A percentile compares a stretch with the other conserved stretches of the same genome.
These are phyloP conservation scores for Sebastes kiyomatsui DNA, from an alignment of 2,797 vertebrate genomes.

Conservation along the genomic window DNA sequence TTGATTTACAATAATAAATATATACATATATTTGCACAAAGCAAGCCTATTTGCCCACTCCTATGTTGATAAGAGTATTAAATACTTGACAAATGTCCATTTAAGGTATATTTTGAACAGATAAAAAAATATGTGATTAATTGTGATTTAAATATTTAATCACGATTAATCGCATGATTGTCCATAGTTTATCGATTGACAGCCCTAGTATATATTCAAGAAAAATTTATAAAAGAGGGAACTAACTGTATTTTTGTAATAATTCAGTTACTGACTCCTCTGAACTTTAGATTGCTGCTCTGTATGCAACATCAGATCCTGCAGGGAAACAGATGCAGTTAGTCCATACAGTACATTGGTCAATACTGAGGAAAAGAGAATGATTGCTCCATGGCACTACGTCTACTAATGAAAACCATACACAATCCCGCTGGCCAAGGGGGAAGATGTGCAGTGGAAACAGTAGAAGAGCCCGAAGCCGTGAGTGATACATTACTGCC, in stretches of 20 bases:
- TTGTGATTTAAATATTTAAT: too few relatives aligned
- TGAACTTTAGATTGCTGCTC: neutral
- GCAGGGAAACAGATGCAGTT: slow-evolving; percentile 39
- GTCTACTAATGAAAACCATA: slow-evolving; percentile 75
- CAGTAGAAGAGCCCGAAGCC: slow-evolving; percentile 63
- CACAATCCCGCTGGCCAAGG: slow-evolving; percentile 30
- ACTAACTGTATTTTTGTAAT: neutral
- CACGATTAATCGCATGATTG: too few relatives aligned
- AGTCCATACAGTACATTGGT: slow-evolving; percentile 27
- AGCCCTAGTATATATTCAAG: too few relatives aligned
- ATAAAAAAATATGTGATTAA: too few relatives aligned
- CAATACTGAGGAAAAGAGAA: slow-evolving; percentile 45
- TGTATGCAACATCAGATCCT: slow-evolving; percentile 30
- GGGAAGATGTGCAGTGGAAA: slow-evolving; percentile 75
- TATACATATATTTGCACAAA: too few relatives aligned
- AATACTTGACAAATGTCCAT: too few relatives aligned
- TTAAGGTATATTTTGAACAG: too few relatives aligned
- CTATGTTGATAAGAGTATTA: too few relatives aligned
- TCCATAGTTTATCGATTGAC: too few relatives aligned
- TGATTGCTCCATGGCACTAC: slow-evolving; percentile 61
- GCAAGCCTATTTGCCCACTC: too few relatives aligned
- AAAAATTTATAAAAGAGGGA: too few relatives aligned
- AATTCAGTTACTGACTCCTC: neutral
- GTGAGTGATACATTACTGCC: slow-evolving; percentile 68
- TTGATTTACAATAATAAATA: too few relatives aligned